A percentile compares a stretch with the other conserved stretches of the same genome.
These are phyloP conservation scores for Troides aeacus DNA, from an alignment of 2,888 invertebrate species.

Conservation along the genomic window DNA sequence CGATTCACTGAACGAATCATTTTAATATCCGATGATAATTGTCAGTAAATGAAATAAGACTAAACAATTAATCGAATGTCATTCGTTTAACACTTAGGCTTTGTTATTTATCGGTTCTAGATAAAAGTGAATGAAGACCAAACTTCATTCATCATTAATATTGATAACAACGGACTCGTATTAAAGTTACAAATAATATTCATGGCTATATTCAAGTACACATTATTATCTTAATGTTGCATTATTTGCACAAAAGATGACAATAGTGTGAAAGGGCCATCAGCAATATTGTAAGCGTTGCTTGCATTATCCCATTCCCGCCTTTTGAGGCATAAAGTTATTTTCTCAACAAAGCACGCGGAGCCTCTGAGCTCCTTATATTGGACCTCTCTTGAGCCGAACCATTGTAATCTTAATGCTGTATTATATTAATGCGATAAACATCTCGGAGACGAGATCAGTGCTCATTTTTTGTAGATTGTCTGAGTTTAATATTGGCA, in stretches of 20 bases:
- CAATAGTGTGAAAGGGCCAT: constrained; percentile 65
- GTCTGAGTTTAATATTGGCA: constrained; percentile 69
- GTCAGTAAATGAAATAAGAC: no score
- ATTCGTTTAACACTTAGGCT: no score
- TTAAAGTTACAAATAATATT: neutral
- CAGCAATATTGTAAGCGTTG: constrained; percentile 72
- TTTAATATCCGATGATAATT: neutral
- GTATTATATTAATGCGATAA: constrained; percentile 80
- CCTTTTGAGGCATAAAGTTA: constrained; percentile 75
- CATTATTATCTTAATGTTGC: constrained; percentile 37
- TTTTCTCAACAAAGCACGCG: constrained; percentile 77
- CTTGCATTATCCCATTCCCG: constrained; percentile 66
- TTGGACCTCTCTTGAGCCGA: constrained; percentile 76
- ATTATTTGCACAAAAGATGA: constrained; percentile 66
- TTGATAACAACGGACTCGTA: neutral
- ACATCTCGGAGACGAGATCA: constrained; percentile 68
- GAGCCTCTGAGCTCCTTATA: constrained; percentile 73
- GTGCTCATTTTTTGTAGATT: constrained; percentile 61
- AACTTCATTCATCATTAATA: neutral
- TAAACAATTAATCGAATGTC: no score
- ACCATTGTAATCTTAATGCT: constrained; percentile 78
- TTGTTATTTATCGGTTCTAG: neutral
- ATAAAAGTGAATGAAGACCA: neutral
- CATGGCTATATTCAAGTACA: neutral
- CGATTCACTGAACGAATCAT: neutral